Evolutionary conservation across 1,140 invertebrate genomes (phyloP).

Genomic region (Camponotus vicinus): DNA sequence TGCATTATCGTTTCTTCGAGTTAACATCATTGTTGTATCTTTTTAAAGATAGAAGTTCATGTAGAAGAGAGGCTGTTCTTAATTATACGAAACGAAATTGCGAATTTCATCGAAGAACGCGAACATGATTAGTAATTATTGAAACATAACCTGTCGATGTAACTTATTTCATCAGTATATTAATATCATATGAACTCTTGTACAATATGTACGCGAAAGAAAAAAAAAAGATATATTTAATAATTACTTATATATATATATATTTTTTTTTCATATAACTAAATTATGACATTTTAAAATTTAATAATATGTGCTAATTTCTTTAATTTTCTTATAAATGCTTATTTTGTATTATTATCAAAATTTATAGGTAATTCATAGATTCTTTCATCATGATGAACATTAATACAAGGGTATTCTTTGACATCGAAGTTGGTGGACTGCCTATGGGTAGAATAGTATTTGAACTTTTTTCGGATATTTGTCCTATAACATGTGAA

Average conservation of each 20-base stretch:
- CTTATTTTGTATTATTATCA: neutral
- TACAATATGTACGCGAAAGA: too few species aligned
- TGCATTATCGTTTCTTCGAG: neutral
- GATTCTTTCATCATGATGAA: constrained; percentile 72
- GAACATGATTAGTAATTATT: neutral
- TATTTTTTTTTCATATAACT: neutral
- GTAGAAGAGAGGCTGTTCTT: neutral
- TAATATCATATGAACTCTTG: neutral
- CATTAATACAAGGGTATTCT: constrained; percentile 89
- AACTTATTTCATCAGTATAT: neutral
- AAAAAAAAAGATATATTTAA: too few species aligned
- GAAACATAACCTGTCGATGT: neutral
- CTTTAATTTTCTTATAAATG: constrained; percentile 25
- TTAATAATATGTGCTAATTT: constrained; percentile 26
- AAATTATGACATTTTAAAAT: constrained; percentile 46
- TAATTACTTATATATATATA: neutral
- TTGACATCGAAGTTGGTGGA: constrained; percentile 97
- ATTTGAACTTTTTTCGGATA: constrained; percentile 98
- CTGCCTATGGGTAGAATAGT: constrained; percentile 97
- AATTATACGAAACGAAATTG: neutral
- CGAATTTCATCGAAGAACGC: neutral
- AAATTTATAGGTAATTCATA: constrained; percentile 46
- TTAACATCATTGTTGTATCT: neutral
- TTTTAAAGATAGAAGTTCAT: neutral
- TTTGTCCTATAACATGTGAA: constrained; percentile 98